A percentile compares a stretch with the other conserved stretches of the same genome.
These are phyloP conservation scores for Himalopsyche phryganea DNA, from an alignment of 1,140 invertebrate genomes.

Conservation along the genomic window DNA sequence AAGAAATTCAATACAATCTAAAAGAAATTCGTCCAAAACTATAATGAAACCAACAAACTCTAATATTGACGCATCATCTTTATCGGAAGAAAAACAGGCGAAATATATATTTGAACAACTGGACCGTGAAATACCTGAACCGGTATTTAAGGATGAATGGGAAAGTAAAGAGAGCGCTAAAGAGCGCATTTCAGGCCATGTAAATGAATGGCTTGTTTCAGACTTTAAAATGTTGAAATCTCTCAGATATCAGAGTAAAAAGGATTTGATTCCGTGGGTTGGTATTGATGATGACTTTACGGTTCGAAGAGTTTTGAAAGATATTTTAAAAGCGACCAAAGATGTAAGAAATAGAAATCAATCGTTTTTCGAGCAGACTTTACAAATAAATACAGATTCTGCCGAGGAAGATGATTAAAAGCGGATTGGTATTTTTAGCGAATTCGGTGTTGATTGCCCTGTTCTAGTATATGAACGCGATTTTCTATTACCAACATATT, in stretches of 20 bases:
- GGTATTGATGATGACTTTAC: conserved; percentile 42
- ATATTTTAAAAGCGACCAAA: conserved; percentile 38
- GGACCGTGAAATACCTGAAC: conserved; percentile 40
- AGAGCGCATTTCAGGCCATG: conserved; percentile 43
- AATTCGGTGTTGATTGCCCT: conserved; percentile 57
- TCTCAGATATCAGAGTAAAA: conserved; percentile 39
- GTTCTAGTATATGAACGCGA: conserved; percentile 52
- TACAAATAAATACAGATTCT: conserved; percentile 48
- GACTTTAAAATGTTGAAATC: conserved; percentile 44
- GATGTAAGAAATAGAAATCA: conserved; percentile 44
- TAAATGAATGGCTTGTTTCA: conserved; percentile 45
- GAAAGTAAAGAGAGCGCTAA: conserved; percentile 47
- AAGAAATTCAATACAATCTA: no score
- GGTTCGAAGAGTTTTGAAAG: conserved; percentile 40
- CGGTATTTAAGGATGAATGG: conserved; percentile 44
- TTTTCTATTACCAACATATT: conserved; percentile 49
- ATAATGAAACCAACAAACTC: no score
- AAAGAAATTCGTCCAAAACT: no score
- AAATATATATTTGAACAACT: not conserved
- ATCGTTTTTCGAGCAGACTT: conserved; percentile 55
- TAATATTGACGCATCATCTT: no score
- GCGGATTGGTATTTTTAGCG: conserved; percentile 57
- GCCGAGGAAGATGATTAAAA: conserved; percentile 52
- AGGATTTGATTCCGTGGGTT: conserved; percentile 47
- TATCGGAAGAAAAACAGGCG: not conserved